Base-by-base conservation (phyloP, 2,888 invertebrate species). In the Nezara viridula region DNA sequence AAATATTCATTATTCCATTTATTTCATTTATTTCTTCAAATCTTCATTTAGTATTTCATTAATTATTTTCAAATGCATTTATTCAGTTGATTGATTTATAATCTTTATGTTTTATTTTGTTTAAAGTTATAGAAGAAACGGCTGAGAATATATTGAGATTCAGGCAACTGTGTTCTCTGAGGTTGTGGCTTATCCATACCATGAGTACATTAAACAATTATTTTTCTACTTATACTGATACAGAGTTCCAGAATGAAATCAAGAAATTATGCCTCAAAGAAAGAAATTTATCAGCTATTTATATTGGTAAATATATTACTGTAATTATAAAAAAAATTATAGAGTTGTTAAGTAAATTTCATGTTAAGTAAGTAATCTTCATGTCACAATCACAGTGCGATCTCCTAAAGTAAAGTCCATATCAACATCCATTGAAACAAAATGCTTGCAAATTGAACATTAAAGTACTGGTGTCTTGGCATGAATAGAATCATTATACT, bases 201-300 rank as follows among this genome's bases (percentile, higher is more conserved):
- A 89, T 90, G 90, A 55, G 40, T 37, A 47, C 88, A 40, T 52
- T 90, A 9, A 88, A 90, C 19, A 50, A 86, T 81, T 90, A 90
- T 88, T 90, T 90, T 85, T 88, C 88, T 47, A 87, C 89, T 27
- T 89, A 88, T 44, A 66, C 86, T 40, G 88, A 90, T 50, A 19
- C 37, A 32, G 66, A 85, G 12, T 90, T 90, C 44, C 90, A 90
- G 77, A 86, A 88, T 50, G 86, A 90, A 88, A 89, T 90, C 24
- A 89, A 77, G 27, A 50, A 89, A 16, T 49, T 90, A 27, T 90
- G 90, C 49, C 32, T 52, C 6, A 88, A 86, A 85, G 90, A 89
- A 52, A 89, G 90, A 81, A 89, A 90, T 88, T 89, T 90, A 40
- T 85, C 88, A n/a, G 85, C 89, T 16, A 89, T 90, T 19, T 85